A percentile compares a stretch with the other conserved stretches of the same genome.
Evolutionary conservation across 2,888 invertebrate species (phyloP).

Genomic region (Arctia plantaginis): DNA sequence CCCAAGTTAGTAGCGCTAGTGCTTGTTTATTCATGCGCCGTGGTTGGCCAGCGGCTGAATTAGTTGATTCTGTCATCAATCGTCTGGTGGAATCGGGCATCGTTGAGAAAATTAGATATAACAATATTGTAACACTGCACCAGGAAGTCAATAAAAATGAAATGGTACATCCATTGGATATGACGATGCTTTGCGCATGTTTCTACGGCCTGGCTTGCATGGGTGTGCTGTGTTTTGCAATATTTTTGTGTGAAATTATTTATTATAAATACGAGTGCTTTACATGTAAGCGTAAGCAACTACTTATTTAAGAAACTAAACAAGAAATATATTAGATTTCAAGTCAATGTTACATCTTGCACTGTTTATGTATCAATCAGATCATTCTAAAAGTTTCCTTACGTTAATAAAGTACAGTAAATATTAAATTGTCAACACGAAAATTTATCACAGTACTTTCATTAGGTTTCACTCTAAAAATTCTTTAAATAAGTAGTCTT

Average conservation of each 20-base stretch:
- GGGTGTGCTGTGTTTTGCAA: constrained; percentile 54
- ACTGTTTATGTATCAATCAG: too few species aligned
- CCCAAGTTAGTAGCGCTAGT: constrained; percentile 51
- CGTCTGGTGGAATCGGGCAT: constrained; percentile 59
- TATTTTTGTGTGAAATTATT: constrained; percentile 61
- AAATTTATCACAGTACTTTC: too few species aligned
- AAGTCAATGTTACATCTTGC: too few species aligned
- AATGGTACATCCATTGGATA: constrained; percentile 47
- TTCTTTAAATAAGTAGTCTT: too few species aligned
- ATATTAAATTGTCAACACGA: too few species aligned
- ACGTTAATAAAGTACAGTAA: too few species aligned
- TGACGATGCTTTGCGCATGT: constrained; percentile 58
- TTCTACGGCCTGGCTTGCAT: constrained; percentile 61
- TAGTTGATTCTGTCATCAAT: constrained; percentile 49
- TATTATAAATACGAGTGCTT: constrained; percentile 30
- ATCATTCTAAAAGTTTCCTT: too few species aligned
- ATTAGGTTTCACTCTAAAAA: too few species aligned
- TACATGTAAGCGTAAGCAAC: background rate
- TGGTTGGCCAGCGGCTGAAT: constrained; percentile 64
- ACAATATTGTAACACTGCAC: constrained; percentile 17
- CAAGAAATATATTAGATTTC: background rate
- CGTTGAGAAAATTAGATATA: constrained; percentile 4
- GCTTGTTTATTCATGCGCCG: constrained; percentile 63
- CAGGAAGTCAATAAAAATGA: constrained; percentile 9
- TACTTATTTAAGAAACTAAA: background rate